Evolutionary conservation across 2,113 vertebrate genomes (phyloP).

Genomic region (Lampris incognitus): DNA sequence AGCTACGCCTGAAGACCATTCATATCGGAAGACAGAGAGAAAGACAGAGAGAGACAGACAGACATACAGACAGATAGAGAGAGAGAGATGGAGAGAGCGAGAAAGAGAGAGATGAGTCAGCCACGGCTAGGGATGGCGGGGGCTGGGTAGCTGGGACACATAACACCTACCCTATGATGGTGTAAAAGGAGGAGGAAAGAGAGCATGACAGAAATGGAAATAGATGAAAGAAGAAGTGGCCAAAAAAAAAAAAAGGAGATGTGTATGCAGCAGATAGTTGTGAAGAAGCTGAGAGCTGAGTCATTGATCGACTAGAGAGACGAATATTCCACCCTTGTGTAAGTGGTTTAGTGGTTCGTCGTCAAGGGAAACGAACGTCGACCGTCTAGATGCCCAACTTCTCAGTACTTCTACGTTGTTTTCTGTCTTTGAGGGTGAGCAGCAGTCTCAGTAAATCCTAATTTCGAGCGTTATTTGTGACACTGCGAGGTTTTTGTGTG

Average conservation of each 20-base stretch:
- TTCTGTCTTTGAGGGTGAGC: neutral
- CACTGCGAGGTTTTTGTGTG: constrained; percentile 17
- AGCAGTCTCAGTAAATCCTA: neutral
- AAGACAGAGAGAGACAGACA: neutral
- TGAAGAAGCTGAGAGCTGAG: constrained; percentile 2
- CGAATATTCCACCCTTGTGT: neutral
- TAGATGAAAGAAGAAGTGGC: constrained; percentile 30
- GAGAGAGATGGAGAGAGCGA: constrained; percentile 18
- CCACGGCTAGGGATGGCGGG: constrained; percentile 19
- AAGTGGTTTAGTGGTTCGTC: neutral
- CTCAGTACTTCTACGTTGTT: neutral
- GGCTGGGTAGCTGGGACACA: constrained; percentile 43
- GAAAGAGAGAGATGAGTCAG: constrained; percentile 69
- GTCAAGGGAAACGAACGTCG: neutral
- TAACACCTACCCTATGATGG: constrained; percentile 60
- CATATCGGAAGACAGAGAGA: constrained; percentile 52
- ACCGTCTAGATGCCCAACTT: neutral
- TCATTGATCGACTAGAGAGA: neutral
- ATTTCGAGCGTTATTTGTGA: neutral
- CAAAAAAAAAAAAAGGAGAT: constrained; percentile 18
- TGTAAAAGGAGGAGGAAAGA: constrained; percentile 12
- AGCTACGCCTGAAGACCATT: constrained; percentile 57
- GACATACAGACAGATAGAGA: constrained; percentile 50
- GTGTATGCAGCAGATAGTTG: neutral
- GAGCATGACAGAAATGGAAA: constrained; percentile 16